Percentiles rank a stretch among this genome's conserved stretches.
Evolutionary conservation across 2,113 vertebrate species (phyloP).

Genomic region (Myrmecobius fasciatus): DNA sequence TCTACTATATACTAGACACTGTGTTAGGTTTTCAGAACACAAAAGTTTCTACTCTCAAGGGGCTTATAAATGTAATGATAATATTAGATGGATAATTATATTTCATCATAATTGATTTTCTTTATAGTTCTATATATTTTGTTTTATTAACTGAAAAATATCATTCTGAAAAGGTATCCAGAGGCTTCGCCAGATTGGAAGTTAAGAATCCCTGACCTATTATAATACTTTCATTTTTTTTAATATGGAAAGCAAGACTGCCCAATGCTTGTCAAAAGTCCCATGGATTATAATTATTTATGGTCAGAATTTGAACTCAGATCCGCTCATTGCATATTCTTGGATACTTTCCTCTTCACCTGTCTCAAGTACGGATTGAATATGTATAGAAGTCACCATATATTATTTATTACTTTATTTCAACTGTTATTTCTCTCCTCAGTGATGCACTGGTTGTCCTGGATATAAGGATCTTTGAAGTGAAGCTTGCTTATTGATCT

Average conservation of each 20-base stretch:
- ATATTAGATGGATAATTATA: not conserved
- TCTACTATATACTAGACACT: not conserved
- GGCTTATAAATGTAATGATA: not conserved
- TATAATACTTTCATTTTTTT: not conserved
- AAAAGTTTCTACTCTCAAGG: not conserved
- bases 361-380: not conserved
- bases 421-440: conserved; percentile 44
- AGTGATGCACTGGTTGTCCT: conserved; percentile 9
- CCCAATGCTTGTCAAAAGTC: not conserved
- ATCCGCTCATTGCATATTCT: not conserved
- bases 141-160: not conserved
- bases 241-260: not conserved
- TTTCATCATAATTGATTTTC: not conserved
- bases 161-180: not conserved
- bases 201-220: not conserved
- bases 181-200: not conserved
- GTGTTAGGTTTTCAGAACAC: not conserved
- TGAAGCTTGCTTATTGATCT: conserved; percentile 64
- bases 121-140: not conserved
- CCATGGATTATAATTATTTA: not conserved
- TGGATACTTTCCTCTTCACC: not conserved
- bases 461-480: conserved; percentile 58
- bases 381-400: not conserved
- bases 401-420: conserved; percentile 29
- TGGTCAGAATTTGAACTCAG: not conserved